phyloP scores from a whole-genome alignment of 2,113 vertebrate species.

The Aphelocoma coerulescens region DNA sequence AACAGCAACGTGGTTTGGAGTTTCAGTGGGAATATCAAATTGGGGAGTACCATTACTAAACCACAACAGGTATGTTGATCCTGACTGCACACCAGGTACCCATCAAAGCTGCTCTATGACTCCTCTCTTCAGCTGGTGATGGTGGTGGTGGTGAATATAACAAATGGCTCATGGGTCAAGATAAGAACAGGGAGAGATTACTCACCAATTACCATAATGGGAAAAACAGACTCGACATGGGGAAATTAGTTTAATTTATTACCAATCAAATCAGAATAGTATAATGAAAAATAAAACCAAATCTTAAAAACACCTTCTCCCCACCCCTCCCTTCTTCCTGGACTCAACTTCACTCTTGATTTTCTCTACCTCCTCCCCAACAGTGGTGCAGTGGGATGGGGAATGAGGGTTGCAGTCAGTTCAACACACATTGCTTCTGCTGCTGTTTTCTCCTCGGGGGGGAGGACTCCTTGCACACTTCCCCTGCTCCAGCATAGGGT shows the following conservation, averaged over 20 bases:
- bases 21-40: background rate
- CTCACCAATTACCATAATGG: too few relatives aligned
- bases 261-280: too few relatives aligned
- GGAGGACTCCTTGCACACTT: background rate
- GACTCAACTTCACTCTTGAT: background rate
- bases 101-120: background rate
- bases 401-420: background rate
- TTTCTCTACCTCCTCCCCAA: background rate
- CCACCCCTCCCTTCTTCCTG: background rate
- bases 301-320: background rate
- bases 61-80: background rate
- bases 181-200: too few relatives aligned
- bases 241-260: too few relatives aligned
- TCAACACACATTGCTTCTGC: background rate
- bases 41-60: background rate
- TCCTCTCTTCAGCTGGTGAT: background rate
- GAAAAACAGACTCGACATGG: too few relatives aligned
- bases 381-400: background rate
- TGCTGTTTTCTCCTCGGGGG: background rate
- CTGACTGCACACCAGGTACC: background rate
- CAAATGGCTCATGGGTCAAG: too few relatives aligned
- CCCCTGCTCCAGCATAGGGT: background rate
- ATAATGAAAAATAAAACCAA: too few relatives aligned
- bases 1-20: background rate
- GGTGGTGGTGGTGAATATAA: background rate